Percentiles rank a stretch among this genome's conserved stretches.
These are phyloP conservation scores for Lycophotia porphyrea DNA, from an alignment of 2,888 invertebrate genomes.

Conservation along the genomic window DNA sequence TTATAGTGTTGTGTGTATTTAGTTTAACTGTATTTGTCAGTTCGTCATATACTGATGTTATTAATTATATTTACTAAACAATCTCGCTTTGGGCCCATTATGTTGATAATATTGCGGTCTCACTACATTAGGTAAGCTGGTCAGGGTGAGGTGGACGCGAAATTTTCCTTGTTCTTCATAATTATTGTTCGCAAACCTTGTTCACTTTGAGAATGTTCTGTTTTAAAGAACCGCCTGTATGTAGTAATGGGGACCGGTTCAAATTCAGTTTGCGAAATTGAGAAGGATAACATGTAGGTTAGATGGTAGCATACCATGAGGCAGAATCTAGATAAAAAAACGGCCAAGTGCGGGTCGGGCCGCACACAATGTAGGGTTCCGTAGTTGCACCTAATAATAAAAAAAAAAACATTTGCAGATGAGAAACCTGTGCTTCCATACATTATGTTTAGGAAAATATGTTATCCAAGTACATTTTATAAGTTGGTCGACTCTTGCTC, in stretches of 20 bases:
- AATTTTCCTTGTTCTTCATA: conserved; percentile 61
- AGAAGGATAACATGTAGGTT: background rate
- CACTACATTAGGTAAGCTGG: conserved; percentile 57
- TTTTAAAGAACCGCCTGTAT: conserved; percentile 28
- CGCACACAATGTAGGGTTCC: too few species aligned
- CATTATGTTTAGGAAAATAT: too few species aligned
- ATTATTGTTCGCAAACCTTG: conserved; percentile 46
- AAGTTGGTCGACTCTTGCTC: too few species aligned
- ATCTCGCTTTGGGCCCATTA: conserved; percentile 32
- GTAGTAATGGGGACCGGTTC: conserved; percentile 26
- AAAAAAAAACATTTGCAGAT: too few species aligned
- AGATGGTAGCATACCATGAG: background rate
- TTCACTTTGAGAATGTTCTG: conserved; percentile 41
- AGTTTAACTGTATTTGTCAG: too few species aligned
- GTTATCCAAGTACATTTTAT: too few species aligned
- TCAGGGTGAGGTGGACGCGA: conserved; percentile 58
- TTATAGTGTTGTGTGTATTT: too few species aligned
- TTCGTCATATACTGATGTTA: too few species aligned
- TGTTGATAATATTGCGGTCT: conserved; percentile 32
- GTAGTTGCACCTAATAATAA: too few species aligned
- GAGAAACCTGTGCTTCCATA: too few species aligned
- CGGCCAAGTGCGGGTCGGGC: too few species aligned
- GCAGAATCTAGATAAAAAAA: background rate
- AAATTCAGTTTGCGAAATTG: background rate
- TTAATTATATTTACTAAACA: conserved; percentile 37